A percentile compares a stretch with the other conserved stretches of the same genome.
Conservation (phyloP, 2,888 invertebrate genomes). For the Scrobipalpa atriplicella region DNA sequence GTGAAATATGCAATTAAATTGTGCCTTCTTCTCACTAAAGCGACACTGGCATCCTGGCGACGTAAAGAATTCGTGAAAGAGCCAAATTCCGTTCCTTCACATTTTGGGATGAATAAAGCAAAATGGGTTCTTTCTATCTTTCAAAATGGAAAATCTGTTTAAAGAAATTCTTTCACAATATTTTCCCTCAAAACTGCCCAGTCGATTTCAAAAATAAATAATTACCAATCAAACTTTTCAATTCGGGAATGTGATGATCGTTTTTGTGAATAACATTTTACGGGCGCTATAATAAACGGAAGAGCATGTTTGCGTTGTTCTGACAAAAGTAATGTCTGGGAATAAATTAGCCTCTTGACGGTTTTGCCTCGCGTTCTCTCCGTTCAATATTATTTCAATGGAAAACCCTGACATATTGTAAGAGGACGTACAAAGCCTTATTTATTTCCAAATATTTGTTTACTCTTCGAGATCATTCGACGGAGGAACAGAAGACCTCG, state of each 20-base stretch:
- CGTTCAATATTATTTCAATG: no score
- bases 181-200: neutral
- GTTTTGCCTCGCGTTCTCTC: constrained; percentile 35
- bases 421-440: constrained; percentile 52
- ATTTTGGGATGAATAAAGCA: constrained; percentile 16
- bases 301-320: constrained; percentile 42
- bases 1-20: constrained; percentile 46
- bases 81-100: constrained; percentile 28
- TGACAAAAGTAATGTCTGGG: constrained; percentile 54
- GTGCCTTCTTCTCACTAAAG: constrained; percentile 36
- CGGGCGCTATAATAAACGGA: constrained; percentile 33
- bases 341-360: constrained; percentile 54
- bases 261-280: no score
- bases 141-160: neutral
- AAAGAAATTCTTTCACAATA: neutral
- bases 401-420: constrained; percentile 40
- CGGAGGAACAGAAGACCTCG: constrained; percentile 39
- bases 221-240: no score
- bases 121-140: neutral
- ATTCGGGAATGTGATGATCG: no score
- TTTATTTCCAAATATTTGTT: constrained; percentile 67
- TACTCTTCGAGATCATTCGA: constrained; percentile 50
- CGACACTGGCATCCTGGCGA: constrained; percentile 39
- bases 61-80: constrained; percentile 35
- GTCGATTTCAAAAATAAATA: no score